Conservation (phyloP, 2,797 vertebrate genomes). For the Pipistrellus nathusii region DNA sequence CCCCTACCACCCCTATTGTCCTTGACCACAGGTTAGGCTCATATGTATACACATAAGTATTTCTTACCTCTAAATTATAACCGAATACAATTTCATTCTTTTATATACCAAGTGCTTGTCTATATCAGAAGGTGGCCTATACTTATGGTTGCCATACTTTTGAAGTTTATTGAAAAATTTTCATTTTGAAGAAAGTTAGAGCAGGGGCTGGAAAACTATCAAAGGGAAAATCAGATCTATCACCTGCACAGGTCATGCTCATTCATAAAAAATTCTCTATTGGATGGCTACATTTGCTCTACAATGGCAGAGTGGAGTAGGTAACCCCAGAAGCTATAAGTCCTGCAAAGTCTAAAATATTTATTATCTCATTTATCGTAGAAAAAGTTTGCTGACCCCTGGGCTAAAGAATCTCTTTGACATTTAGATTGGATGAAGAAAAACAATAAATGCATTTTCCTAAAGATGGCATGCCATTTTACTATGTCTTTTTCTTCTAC, state of each 20-base stretch:
- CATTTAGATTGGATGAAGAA: neutral
- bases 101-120: neutral
- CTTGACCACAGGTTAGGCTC: too few relatives aligned
- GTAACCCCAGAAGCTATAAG: neutral
- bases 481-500: neutral
- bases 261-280: neutral
- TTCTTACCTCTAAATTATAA: neutral
- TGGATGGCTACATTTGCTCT: neutral
- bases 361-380: neutral
- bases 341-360: neutral
- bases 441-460: neutral
- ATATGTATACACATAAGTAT: neutral
- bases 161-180: neutral
- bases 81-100: neutral
- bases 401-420: neutral
- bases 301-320: neutral
- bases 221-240: neutral
- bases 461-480: neutral
- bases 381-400: neutral
- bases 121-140: neutral
- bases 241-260: accelerated
- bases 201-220: neutral
- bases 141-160: neutral
- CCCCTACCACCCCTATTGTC: too few relatives aligned
- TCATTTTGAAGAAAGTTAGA: neutral